Conservation (phyloP, 2,797 vertebrate species). For the Oreortyx pictus region DNA sequence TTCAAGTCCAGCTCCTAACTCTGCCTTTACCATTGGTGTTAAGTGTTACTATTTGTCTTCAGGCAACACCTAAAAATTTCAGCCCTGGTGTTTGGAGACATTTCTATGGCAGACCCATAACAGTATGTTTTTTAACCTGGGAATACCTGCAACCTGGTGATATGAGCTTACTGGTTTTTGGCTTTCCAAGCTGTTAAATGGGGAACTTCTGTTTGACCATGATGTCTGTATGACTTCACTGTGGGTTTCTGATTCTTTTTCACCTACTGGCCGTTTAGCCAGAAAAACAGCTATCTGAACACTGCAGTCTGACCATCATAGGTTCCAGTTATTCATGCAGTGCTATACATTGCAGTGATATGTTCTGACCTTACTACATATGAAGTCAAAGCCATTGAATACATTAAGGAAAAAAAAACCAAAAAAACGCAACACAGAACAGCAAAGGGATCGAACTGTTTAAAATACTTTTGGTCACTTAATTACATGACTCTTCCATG, state of each 20-base stretch:
- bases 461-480: neutral
- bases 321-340: neutral
- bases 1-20: neutral
- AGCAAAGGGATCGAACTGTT: neutral
- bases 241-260: neutral
- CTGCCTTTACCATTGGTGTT: neutral
- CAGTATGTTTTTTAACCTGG: neutral
- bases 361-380: neutral
- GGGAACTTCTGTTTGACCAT: neutral
- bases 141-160: slow-evolving; percentile 44
- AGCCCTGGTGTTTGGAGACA: neutral
- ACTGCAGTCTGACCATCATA: rapidly evolving
- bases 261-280: neutral
- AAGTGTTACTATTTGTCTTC: neutral
- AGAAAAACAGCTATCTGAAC: neutral
- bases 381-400: neutral
- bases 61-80: neutral
- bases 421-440: neutral
- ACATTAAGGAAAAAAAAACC: rapidly evolving
- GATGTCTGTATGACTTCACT: neutral
- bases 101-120: neutral
- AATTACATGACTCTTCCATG: neutral
- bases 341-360: neutral
- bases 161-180: neutral
- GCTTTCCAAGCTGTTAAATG: neutral